Base-by-base conservation (phyloP, 2,888 invertebrate genomes). In the Hirtodrosophila duncani region DNA sequence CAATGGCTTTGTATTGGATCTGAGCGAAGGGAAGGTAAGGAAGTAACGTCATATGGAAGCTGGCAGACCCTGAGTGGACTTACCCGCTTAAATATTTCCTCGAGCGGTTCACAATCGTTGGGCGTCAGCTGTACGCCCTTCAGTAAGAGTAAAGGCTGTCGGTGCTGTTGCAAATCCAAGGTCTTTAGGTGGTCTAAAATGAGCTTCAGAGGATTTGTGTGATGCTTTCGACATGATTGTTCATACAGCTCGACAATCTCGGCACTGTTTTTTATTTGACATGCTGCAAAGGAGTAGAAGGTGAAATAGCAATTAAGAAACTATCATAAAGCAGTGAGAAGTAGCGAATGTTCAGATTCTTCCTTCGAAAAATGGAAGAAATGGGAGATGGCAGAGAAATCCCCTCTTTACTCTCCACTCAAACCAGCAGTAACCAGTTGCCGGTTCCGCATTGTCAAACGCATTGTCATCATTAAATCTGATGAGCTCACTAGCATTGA, bases 81-180 rank as follows among this genome's bases (percentile, higher is more conserved):
- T 68, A 87, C 91, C 83, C 93, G 89, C 82, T 93, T 90, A 53
- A 96, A 90, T 50, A 97, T 89, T 68, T 95, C 94, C 85, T 96
- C 97, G 38, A 97, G 86, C 9, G 94, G 91, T 88, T 97, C 96
- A 83, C 92, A 91, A 60, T 91, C 92, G 49, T 90, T 89, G 60
- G 91, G 87, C 58, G 91, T 90, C 56, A 93, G 87, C 61, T 90
- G 88, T 62, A 90, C 89, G 53, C 90, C 91, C 86, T 88, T 86
- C 37, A 91, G 85, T 71, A 87, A 87, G 38, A 93, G 88, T 31
- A 90, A 88, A 8, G 90, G 89, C 36, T 91, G 90, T n/a, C 93
- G 89, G 31, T 61, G 48, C 45, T 72, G 52, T 17, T 81, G 74
- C 21, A 86, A 60, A 55, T 87, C 84, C 20, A 87, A 56, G 8